Base-by-base conservation (phyloP, 2,113 vertebrate genomes). In the Piprites chloris region DNA sequence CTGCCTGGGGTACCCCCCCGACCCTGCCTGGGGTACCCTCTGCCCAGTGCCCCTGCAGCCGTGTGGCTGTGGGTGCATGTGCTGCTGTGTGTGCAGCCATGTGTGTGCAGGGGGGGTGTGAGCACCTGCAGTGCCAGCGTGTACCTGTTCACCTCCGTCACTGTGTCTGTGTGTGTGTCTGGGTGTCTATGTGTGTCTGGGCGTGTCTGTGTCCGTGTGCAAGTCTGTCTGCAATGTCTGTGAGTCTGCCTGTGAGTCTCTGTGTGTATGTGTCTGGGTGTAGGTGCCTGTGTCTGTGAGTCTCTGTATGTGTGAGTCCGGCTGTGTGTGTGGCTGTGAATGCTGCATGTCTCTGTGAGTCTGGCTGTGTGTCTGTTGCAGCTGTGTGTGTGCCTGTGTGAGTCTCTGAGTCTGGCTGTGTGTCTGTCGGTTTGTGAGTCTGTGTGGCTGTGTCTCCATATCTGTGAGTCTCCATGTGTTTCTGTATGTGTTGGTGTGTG, bases 61-160 rank as follows among this genome's bases (percentile, higher is more conserved):
- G 1, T 4, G 2, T 4, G 27, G 12, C 39, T 1, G 32, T 7
- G 27, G 32, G 52, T 27, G 56, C 53, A 11, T 5, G 3, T 18
- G 30, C 44, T 14, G 19, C 16, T 52, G 82, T 23, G 19, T 15
- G 39, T 21, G 23, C 80, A 56, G 72, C 56, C 14, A 0, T 27
- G 73, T 9, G 58, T 9, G 49, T 6, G 5, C 11, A 3, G 9
- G 9, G 28, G 28, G 17, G 13, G 7, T 19, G 53, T 30, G 81
- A 20, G 49, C 65, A 50, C 26, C 46, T 17, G 7, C 6, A 32
- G 22, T 1, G 5, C 55, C 3, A 2, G 17, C 21, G 3, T 8
- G 26, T 37, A 46, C 52, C 61, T 44, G 62, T 35, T 52, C 4
- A 6, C 44, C 42, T 42, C 41, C 14, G 39, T 4, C 30, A 21